Percentiles rank a stretch among this genome's conserved stretches.
phyloP scores from a whole-genome alignment of 2,113 vertebrate species.

The Tragelaphus imberbis region DNA sequence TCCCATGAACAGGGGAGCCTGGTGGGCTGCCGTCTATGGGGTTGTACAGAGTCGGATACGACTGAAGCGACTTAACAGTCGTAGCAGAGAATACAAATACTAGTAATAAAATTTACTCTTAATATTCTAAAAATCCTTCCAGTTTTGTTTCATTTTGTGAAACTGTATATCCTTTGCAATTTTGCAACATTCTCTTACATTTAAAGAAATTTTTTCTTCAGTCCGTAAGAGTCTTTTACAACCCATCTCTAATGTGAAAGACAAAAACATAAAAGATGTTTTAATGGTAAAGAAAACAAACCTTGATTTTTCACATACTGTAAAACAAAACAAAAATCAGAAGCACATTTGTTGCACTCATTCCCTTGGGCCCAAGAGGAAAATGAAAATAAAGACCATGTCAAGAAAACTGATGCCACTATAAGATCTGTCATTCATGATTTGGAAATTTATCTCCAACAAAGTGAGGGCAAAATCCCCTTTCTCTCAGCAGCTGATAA shows the following conservation, averaged over 20 bases:
- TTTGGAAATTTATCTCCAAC: conserved; percentile 43
- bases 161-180: not conserved
- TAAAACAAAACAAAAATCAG: not conserved
- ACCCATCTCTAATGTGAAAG: not conserved
- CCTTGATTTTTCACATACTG: not conserved
- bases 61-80: too few species aligned
- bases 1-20: too few species aligned
- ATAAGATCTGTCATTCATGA: not conserved
- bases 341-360: not conserved
- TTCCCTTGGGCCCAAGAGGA: not conserved
- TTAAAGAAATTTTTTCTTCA: not conserved
- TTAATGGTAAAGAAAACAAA: not conserved
- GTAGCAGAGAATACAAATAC: not conserved
- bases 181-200: not conserved
- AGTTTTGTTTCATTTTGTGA: not conserved
- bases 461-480: not conserved
- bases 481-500: conserved; percentile 36
- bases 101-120: not conserved
- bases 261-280: not conserved
- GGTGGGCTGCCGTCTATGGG: too few species aligned
- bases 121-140: not conserved
- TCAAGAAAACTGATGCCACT: not conserved
- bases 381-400: not conserved
- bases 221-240: not conserved
- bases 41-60: too few species aligned